Evolutionary conservation across 2,888 invertebrate species (phyloP).

Genomic region (Trisateles emortualis): DNA sequence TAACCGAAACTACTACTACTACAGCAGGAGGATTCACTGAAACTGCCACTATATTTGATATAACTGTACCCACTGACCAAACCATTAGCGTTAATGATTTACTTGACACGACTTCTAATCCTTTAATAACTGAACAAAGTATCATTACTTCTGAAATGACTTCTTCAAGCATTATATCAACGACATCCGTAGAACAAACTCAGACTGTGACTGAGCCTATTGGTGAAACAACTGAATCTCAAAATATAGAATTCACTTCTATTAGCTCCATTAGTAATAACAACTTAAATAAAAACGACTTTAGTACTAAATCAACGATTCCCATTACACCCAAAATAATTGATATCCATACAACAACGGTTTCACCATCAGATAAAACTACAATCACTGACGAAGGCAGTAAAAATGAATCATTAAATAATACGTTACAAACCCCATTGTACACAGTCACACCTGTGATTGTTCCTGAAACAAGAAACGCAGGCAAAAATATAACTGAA

Average conservation of each 20-base stretch:
- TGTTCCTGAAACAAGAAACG: not conserved
- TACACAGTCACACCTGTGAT: conserved; percentile 8
- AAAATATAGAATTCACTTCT: conserved; percentile 14
- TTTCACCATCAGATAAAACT: not conserved
- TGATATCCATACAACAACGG: not conserved
- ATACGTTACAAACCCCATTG: not conserved
- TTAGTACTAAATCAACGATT: not conserved
- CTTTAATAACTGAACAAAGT: conserved; percentile 7
- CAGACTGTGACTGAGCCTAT: not conserved
- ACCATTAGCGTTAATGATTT: conserved; percentile 27
- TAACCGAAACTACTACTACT: conserved; percentile 77
- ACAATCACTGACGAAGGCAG: not conserved
- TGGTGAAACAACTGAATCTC: conserved; percentile 6
- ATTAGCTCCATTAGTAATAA: not conserved
- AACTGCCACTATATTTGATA: conserved; percentile 50
- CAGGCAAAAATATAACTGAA: conserved; percentile 3
- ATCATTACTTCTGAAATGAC: conserved; percentile 18
- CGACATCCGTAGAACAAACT: conserved; percentile 14
- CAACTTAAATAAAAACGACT: not conserved
- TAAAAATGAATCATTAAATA: conserved; percentile 7
- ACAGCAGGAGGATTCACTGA: conserved; percentile 60
- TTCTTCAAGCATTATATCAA: conserved; percentile 23
- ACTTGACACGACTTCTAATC: conserved; percentile 15
- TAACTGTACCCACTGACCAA: conserved; percentile 48
- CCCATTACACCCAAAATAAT: not conserved